Evolutionary conservation across 2,888 invertebrate genomes (phyloP), one percentile per base, ranked within the genome.

Genomic region (Xestia c-nigrum): DNA sequence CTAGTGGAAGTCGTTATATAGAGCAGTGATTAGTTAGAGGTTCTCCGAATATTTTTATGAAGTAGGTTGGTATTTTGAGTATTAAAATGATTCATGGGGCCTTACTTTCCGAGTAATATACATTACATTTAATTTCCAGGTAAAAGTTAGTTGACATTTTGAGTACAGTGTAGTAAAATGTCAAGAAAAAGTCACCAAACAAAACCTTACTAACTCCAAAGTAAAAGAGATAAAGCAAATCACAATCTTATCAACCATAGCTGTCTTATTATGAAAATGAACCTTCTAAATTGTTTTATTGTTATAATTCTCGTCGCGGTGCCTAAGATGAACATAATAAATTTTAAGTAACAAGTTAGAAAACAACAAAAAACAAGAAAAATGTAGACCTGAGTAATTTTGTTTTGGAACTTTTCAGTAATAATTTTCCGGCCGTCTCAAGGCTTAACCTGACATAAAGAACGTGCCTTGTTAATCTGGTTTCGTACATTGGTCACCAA

Each of bases 301-400:
- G 74, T 75, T 74, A 47, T 72, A 77, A 71, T 72, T 64, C 65
- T 43, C 61, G 43, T 79, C 81, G 64, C 63, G 75, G 76, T 73
- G 74, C 85, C 87, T 76, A 71, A 83, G 70, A 78, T 74, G 68
- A 73, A 74, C 69, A 77, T 69, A 84, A 86, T 82, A 85, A 85
- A 91, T 92, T 90, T 88, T 83, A 89, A 80, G 85, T 85, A 87
- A 89, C 86, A 91, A 91, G 88, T 92, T 89, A 79, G 74, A 78
- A 87, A 91, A 90, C 83, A 85, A 90, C 84, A 85, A 90, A 88
- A 81, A 88, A 79, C 75, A 81, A 89, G 86, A 90, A 91, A 93
- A 91, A 91, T 89, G 88, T 88, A 82, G 80, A 85, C 79, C 87
- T 69, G 65, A 83, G 88, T 92, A 93, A 93, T 92, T 92, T 89